Evolutionary conservation across 2,888 invertebrate genomes (phyloP), one percentile per base, ranked within the genome.

Genomic region (Brenthis ino): DNA sequence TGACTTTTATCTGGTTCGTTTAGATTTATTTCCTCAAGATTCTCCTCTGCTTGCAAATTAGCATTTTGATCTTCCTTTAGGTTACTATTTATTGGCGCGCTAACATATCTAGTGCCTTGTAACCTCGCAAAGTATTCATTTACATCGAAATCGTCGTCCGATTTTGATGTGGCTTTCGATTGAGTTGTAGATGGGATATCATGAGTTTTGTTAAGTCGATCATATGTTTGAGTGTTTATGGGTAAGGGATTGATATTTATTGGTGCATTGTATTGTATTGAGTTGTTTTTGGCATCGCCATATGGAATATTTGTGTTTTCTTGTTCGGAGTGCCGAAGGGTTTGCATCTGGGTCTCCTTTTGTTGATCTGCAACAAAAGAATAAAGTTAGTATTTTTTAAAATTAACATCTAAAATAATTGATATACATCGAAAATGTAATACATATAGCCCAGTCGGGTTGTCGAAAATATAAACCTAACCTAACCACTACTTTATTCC

Each of bases 131-230:
- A 91, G 71, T 93, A 93, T 72, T 91, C 92, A 65, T 91, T 91
- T 0, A 93, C 91, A 71, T 93, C 93, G 67, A 93, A 93, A 75
- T 93, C 92, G 54, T 93, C 93, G 54, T 89, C 87, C 0, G 85
- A 76, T 72, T 86, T 87, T 0, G 69, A 63, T 0, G 79, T 81
- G 67, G 82, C 84, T 73, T 88, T 87, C n/a, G 86, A 84, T 53
- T 77, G 71, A 0, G 78, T 80, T 6, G 76, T 33, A 1, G 51
- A 69, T 4, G 69, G 55, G 12, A 67, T 72, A 68, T 79, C 78
- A 54, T 72, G 67, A 3, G 67, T 57, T 71, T 74, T 78, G 61
- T 65, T 66, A 33, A 71, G 66, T 65, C 76, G 75, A 58, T 73
- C 72, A 58, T 73, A 69, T 65, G 71, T 78, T 74, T 79, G 76